Conservation (phyloP, 2,113 vertebrate genomes). For the Phycodurus eques region DNA sequence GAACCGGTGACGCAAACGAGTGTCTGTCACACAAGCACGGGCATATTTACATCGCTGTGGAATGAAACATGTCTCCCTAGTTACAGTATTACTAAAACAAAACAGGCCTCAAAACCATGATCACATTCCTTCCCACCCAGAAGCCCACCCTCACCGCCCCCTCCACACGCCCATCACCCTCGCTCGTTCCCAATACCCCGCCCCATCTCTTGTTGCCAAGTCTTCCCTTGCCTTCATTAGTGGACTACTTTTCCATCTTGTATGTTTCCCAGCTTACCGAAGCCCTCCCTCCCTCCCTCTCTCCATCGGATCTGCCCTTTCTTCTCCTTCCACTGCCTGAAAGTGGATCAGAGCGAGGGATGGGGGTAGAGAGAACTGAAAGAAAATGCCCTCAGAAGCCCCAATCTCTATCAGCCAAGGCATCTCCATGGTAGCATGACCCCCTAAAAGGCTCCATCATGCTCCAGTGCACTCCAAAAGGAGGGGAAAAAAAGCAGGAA, state of each 20-base stretch:
- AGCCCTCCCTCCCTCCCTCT: slow-evolving; percentile 12
- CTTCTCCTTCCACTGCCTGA: slow-evolving; percentile 43
- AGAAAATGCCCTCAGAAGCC: slow-evolving; percentile 54
- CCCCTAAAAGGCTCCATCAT: slow-evolving; percentile 58
- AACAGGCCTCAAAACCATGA: slow-evolving; percentile 55
- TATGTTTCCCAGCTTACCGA: slow-evolving; percentile 29
- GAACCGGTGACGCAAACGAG: slow-evolving; percentile 22
- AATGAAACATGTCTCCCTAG: slow-evolving; percentile 59
- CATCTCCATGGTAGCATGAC: slow-evolving; percentile 67
- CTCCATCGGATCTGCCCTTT: slow-evolving; percentile 41
- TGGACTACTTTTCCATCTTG: slow-evolving; percentile 39
- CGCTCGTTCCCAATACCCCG: slow-evolving; percentile 33
- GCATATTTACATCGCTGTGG: slow-evolving; percentile 36
- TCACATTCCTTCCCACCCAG: slow-evolving; percentile 57
- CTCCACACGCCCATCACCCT: slow-evolving; percentile 41
- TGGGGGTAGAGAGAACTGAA: slow-evolving; percentile 24
- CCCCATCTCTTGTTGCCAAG: slow-evolving; percentile 55
- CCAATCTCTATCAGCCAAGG: slow-evolving; percentile 60
- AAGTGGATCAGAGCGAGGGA: slow-evolving; percentile 32
- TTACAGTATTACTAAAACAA: slow-evolving; percentile 65
- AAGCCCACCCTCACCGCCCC: neutral
- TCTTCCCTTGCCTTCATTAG: slow-evolving; percentile 53
- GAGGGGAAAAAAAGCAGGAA: slow-evolving; percentile 33
- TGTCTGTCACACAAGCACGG: slow-evolving; percentile 56
- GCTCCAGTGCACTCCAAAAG: slow-evolving; percentile 67